phyloP scores from a whole-genome alignment of 2,888 invertebrate species.

The Apoderus coryli region DNA sequence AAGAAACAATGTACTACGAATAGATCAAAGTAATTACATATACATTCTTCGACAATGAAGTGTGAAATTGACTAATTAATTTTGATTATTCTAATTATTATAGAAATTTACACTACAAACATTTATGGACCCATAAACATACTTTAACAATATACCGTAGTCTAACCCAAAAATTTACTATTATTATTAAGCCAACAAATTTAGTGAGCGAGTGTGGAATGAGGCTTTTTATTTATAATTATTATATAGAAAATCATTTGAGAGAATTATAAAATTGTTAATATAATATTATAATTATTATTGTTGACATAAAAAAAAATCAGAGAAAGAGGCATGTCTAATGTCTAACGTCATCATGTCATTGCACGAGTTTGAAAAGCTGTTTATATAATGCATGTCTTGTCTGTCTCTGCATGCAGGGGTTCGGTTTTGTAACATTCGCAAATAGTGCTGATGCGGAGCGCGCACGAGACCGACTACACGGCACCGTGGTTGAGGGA shows the following conservation, averaged over 20 bases:
- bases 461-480: slow-evolving; percentile 99
- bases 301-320: too few species aligned
- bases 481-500: slow-evolving; percentile 99
- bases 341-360: slow-evolving; percentile 41
- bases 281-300: too few species aligned
- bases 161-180: slow-evolving; percentile 20
- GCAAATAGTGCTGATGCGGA: slow-evolving; percentile 99
- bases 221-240: too few species aligned
- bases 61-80: too few species aligned
- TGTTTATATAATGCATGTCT: slow-evolving; percentile 84
- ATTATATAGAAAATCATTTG: too few species aligned
- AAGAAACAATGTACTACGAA: too few species aligned
- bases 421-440: slow-evolving; percentile 99
- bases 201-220: slow-evolving; percentile 32
- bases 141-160: slow-evolving; percentile 27
- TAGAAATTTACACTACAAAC: too few species aligned
- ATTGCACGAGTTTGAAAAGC: slow-evolving; percentile 67
- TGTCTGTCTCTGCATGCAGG: slow-evolving; percentile 97
- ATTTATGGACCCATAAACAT: too few species aligned
- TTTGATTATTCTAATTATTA: too few species aligned
- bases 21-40: too few species aligned
- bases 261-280: too few species aligned
- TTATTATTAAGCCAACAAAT: slow-evolving; percentile 16
- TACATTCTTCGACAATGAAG: too few species aligned
- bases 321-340: slow-evolving; percentile 20